These are phyloP conservation scores for Okamejei kenojei DNA, from an alignment of 2,797 vertebrate genomes.

Conservation along the genomic window DNA sequence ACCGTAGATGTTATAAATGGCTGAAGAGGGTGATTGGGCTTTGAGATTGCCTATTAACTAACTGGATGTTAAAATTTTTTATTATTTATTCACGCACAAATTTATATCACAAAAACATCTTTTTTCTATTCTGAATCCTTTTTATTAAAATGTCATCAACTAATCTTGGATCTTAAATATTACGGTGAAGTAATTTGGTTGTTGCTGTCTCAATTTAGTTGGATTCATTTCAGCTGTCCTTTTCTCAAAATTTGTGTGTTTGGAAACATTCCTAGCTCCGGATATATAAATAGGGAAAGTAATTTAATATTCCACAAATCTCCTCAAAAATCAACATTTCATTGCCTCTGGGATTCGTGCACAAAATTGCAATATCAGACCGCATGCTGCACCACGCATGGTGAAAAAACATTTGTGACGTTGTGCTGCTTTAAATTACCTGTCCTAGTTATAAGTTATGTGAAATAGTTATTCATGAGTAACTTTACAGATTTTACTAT, in stretches of 20 bases:
- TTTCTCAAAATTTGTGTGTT: background rate
- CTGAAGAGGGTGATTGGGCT: background rate
- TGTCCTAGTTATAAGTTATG: background rate
- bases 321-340: background rate
- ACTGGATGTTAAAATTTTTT: background rate
- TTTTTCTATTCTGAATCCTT: background rate
- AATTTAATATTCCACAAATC: background rate
- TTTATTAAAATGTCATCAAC: background rate
- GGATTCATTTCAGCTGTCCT: background rate
- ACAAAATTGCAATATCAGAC: background rate
- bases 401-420: background rate
- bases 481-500: background rate
- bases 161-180: background rate
- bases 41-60: background rate
- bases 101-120: background rate
- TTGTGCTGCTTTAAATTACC: background rate
- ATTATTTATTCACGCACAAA: background rate
- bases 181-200: background rate
- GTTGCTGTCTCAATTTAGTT: background rate
- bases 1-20: background rate
- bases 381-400: background rate
- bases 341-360: background rate
- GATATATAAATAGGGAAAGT: background rate
- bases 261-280: background rate
- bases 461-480: background rate